These are phyloP conservation scores for Stenolophus ochropezus DNA, from an alignment of 2,888 invertebrate species.

Conservation along the genomic window DNA sequence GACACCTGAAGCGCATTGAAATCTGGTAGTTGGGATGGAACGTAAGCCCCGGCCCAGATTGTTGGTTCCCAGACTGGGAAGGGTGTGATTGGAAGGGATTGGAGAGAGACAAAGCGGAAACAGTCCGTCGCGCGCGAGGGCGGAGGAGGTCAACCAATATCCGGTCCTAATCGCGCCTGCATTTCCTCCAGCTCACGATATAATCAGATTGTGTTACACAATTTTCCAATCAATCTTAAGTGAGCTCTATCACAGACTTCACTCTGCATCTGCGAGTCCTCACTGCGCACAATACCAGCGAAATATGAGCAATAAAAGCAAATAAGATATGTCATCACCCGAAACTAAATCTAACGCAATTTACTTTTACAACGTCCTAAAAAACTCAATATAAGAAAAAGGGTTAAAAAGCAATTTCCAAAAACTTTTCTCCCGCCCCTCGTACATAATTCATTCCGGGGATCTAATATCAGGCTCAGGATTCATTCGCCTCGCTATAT, in stretches of 20 bases:
- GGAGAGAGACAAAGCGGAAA: background rate
- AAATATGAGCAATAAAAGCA: slow-evolving; percentile 2
- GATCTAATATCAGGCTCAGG: slow-evolving; percentile 54
- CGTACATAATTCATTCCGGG: slow-evolving; percentile 55
- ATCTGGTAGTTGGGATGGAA: background rate
- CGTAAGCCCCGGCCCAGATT: background rate
- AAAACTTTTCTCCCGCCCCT: slow-evolving; percentile 16
- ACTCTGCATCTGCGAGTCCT: slow-evolving; percentile 17
- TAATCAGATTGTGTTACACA: slow-evolving; percentile 60
- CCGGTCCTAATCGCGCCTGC: slow-evolving; percentile 59
- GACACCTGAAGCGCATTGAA: background rate
- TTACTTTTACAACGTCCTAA: slow-evolving; percentile 56
- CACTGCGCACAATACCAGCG: background rate
- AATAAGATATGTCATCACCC: slow-evolving; percentile 31
- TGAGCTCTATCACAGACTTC: slow-evolving; percentile 52
- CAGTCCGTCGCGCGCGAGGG: background rate
- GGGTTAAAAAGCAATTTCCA: slow-evolving; percentile 59
- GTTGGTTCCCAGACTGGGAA: background rate
- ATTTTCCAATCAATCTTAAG: slow-evolving; percentile 61
- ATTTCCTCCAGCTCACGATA: slow-evolving; percentile 46
- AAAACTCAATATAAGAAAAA: slow-evolving; percentile 59
- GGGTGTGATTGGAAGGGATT: background rate
- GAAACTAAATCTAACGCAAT: slow-evolving; percentile 38
- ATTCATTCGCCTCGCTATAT: slow-evolving; percentile 56
- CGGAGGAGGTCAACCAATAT: slow-evolving; percentile 56